phyloP scores from a whole-genome alignment of 2,797 vertebrate genomes.

The Rhodeus uyekii region DNA sequence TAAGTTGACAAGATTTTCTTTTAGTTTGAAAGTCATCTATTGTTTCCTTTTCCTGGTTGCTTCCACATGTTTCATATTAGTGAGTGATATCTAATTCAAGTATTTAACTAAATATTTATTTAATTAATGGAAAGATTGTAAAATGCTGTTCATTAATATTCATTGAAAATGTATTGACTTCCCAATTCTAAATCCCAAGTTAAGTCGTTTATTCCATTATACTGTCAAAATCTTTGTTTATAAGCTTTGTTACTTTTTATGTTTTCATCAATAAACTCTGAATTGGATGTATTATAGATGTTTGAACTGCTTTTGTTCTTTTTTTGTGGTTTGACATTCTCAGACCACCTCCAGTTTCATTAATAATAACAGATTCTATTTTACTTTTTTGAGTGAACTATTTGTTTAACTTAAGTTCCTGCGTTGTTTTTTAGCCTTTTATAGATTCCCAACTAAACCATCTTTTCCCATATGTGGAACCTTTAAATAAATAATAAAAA shows the following conservation, averaged over 20 bases:
- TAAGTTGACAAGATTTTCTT: background rate
- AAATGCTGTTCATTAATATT: background rate
- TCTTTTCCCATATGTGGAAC: background rate
- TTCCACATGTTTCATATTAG: background rate
- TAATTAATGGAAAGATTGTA: background rate
- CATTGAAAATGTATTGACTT: background rate
- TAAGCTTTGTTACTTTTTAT: background rate
- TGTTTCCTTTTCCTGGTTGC: background rate
- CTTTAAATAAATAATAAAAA: conserved; percentile 14
- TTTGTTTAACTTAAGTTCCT: no score
- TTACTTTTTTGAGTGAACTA: background rate
- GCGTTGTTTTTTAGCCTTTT: conserved; percentile 4
- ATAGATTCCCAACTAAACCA: conserved; percentile 7
- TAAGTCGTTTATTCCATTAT: background rate
- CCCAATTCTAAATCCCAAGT: background rate
- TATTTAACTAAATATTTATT: background rate
- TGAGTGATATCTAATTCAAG: background rate
- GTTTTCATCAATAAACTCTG: background rate
- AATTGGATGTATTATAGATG: background rate
- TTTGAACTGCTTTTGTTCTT: background rate
- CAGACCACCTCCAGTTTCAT: background rate
- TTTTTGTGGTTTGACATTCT: background rate
- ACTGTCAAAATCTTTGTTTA: background rate
- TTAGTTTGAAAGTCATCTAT: background rate
- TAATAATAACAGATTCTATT: background rate